Evolutionary conservation across 1,140 invertebrate species (phyloP), one percentile per base, ranked within the genome.

Genomic region (Danaus plexippus): DNA sequence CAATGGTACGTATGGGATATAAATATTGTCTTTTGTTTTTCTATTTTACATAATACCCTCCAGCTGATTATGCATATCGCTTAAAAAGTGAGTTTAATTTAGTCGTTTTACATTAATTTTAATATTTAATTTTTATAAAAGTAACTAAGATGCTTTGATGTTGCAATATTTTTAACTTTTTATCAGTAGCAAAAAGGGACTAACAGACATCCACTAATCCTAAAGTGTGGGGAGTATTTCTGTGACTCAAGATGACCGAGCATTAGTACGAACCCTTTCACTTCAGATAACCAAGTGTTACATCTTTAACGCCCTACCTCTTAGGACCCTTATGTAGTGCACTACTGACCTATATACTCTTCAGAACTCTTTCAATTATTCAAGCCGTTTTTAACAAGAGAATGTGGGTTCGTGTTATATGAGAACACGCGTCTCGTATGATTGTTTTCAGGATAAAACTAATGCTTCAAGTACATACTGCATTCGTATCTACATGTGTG

Each of bases 1-100:
- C 73, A 84, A 84, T 83, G 77, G 64, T 62, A 71, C 75, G 73
- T 76, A 66, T 63, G 69, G 68, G 72, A 65, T 64, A 80, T 80
- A 79, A 80, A 78, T 82, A 78, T 76, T 75, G 69, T 73, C 63
- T 73, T 67, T 70, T 69, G 62, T 74, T 71, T 71, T 74, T 67
- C 41, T 55, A 59, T 63, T 80, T 78, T 71, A 69, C 77, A 80
- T 80, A 76, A 75, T 61, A 54, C 60, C 64, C 57, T 47, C 61
- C 61, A 58, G 66, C 54, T 62, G 69, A 70, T 69, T 73, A 75
- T 75, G 66, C 59, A 64, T 62, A 64, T 66, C 66, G 63, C 54
- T 69, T 69, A 66, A 61, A 69, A 70, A 67, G 22, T 43, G 45
- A 47, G 11, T 18, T 58, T 52, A 69, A 69, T 71, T 73, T 63